Evolutionary conservation across 2,888 invertebrate species (phyloP).

Genomic region (Sinhomidia bicolor): DNA sequence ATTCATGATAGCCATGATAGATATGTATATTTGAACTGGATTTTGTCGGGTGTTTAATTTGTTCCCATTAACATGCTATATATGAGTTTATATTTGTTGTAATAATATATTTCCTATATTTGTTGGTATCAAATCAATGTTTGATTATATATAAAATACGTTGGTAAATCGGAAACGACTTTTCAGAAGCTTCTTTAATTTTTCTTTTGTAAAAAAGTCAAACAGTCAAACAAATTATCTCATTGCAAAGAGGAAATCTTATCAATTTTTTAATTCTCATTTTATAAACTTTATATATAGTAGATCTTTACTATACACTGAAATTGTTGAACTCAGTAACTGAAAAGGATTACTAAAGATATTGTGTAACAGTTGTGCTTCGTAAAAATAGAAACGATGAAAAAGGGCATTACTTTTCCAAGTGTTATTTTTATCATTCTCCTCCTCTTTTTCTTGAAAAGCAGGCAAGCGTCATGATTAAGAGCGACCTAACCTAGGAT

Average conservation of each 20-base stretch:
- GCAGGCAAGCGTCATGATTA: conserved; percentile 10
- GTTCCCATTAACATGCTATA: too few relatives aligned
- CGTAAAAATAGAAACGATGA: conserved; percentile 44
- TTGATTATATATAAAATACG: too few relatives aligned
- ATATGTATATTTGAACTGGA: too few relatives aligned
- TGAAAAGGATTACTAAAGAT: conserved; percentile 40
- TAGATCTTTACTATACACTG: neutral
- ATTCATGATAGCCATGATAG: too few relatives aligned
- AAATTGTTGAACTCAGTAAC: conserved; percentile 44
- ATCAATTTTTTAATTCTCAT: neutral
- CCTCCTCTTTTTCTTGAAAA: neutral
- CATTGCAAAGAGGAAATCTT: neutral
- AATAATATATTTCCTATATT: too few relatives aligned
- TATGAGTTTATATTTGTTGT: too few relatives aligned
- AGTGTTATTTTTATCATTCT: conserved; percentile 42
- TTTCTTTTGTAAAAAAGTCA: conserved; percentile 4
- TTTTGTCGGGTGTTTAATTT: too few relatives aligned
- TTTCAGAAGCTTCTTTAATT: too few relatives aligned
- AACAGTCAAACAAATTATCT: neutral
- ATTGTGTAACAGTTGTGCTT: conserved; percentile 70
- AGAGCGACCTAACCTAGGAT: conserved; percentile 72
- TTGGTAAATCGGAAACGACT: neutral
- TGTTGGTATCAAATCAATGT: too few relatives aligned
- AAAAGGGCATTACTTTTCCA: conserved; percentile 55
- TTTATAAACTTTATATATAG: neutral